Evolutionary conservation across 64 coral and sea anemone genomes (phyloP).

Genomic region (Acropora tenuis): DNA sequence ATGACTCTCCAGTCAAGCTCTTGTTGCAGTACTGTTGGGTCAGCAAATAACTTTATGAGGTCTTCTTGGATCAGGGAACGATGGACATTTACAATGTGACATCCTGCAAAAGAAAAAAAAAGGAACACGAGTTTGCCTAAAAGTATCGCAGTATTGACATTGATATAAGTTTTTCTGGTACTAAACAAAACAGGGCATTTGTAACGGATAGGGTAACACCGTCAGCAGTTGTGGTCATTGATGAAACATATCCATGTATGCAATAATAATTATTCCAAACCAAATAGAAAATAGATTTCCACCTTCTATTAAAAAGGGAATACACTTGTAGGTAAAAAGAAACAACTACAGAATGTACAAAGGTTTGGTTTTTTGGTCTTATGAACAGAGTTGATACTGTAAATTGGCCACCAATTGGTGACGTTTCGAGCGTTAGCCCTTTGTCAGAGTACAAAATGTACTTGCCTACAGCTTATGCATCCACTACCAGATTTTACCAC

Average conservation of each 20-base stretch:
- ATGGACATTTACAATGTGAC: conserved; percentile 40
- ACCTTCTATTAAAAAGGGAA: not conserved
- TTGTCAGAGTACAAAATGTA: not conserved
- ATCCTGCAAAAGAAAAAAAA: conserved; percentile 1
- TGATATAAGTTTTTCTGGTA: conserved; percentile 13
- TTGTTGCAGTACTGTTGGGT: conserved; percentile 59
- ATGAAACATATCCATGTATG: conserved; percentile 44
- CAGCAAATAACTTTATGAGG: conserved; percentile 69
- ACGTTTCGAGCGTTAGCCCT: no score
- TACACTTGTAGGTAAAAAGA: conserved; percentile 23
- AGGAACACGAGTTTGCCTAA: conserved; percentile 13
- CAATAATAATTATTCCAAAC: conserved; percentile 6
- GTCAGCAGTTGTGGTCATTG: conserved; percentile 8
- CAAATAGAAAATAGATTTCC: conserved; percentile 48
- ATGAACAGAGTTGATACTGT: no score
- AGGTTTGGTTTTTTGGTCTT: no score
- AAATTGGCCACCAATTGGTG: no score
- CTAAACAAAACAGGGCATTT: conserved; percentile 14
- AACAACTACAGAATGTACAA: conserved; percentile 1
- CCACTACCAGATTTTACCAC: conserved; percentile 35
- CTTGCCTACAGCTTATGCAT: conserved; percentile 25
- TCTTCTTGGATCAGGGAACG: conserved; percentile 72
- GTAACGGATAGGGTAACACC: conserved; percentile 18
- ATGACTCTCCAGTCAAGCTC: conserved; percentile 68
- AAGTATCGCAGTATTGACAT: conserved; percentile 42